phyloP scores from a whole-genome alignment of 2,797 vertebrate species.

The Leptodactylus fallax region DNA sequence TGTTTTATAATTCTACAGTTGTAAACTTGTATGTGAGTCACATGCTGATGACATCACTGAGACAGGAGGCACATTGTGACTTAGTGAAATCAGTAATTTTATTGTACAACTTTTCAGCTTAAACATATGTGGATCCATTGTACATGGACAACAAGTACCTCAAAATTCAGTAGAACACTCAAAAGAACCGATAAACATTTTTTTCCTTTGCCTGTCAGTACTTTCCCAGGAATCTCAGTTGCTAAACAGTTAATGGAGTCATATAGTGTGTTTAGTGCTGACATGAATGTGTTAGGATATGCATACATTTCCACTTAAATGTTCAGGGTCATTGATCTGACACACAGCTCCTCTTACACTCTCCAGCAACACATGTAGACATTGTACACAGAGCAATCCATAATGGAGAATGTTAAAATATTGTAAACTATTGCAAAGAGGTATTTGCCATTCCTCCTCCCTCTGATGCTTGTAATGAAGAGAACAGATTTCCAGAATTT shows the following conservation, averaged over 20 bases:
- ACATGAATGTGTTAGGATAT: conserved; percentile 55
- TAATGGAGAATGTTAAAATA: conserved; percentile 5
- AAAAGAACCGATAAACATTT: background rate
- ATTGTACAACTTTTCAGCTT: background rate
- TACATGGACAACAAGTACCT: too few species aligned
- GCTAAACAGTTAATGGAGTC: conserved; percentile 30
- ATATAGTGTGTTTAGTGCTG: conserved; percentile 49
- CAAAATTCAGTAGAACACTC: background rate
- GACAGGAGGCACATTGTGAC: background rate
- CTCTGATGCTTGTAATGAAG: background rate
- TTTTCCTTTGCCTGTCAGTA: background rate
- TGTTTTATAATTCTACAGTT: background rate
- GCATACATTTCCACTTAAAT: conserved; percentile 56
- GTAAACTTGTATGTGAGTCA: background rate
- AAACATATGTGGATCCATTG: background rate
- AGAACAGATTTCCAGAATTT: background rate
- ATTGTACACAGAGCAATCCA: conserved; percentile 11
- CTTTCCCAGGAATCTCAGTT: conserved; percentile 18
- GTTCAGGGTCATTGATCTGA: conserved; percentile 10
- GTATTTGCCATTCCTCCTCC: background rate
- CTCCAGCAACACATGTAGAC: background rate
- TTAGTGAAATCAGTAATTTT: background rate
- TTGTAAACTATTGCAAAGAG: conserved; percentile 26
- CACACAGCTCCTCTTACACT: background rate
- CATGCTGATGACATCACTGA: background rate